Evolutionary conservation across 2,888 invertebrate genomes (phyloP).

Genomic region (Chalcosyrphus nemorum): DNA sequence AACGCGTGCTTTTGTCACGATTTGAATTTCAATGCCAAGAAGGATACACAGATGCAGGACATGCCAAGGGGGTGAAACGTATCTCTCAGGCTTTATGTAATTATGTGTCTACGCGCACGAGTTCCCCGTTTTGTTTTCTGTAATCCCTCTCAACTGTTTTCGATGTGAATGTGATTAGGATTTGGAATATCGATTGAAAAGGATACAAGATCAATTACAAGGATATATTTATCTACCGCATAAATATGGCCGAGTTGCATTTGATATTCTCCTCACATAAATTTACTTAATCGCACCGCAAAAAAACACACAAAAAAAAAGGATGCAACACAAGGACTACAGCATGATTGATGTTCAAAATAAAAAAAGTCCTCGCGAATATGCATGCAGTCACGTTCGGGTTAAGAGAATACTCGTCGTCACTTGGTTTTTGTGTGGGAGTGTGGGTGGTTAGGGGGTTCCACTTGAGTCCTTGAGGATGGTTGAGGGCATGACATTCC

Average conservation of each 20-base stretch:
- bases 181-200: neutral
- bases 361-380: neutral
- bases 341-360: neutral
- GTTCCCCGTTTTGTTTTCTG: neutral
- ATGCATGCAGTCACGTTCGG: neutral
- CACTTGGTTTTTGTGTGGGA: neutral
- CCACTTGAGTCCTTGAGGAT: neutral
- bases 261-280: neutral
- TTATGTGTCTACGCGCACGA: constrained; percentile 14
- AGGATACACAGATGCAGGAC: neutral
- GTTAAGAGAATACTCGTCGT: neutral
- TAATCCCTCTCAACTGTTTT: neutral
- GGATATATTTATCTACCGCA: no score
- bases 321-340: neutral
- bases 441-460: neutral
- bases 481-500: neutral
- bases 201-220: no score
- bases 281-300: neutral
- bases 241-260: neutral
- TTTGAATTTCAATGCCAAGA: constrained; percentile 4
- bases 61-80: neutral
- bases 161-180: constrained; percentile 16
- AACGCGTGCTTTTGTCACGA: neutral
- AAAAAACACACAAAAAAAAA: no score
- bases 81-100: neutral